Conservation (phyloP, 92 coral and sea anemone genomes). For the Bergia puertoricense region DNA sequence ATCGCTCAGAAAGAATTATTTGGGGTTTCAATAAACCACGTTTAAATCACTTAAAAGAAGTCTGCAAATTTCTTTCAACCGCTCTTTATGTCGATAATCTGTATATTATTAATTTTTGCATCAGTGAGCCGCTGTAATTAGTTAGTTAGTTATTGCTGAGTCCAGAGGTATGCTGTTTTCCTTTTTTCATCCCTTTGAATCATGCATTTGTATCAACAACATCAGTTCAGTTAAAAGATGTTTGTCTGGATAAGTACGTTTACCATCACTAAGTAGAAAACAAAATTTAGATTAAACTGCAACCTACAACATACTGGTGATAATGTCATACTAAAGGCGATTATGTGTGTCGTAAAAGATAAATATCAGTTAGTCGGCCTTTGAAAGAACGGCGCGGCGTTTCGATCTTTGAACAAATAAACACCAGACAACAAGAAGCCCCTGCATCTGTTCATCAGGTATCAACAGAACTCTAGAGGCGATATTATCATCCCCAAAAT, state of each 20-base stretch:
- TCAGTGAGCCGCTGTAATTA: too few species aligned
- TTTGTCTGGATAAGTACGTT: too few species aligned
- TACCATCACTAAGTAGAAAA: not conserved
- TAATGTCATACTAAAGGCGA: not conserved
- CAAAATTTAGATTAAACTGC: not conserved
- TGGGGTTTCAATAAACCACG: too few species aligned
- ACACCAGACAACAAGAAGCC: not conserved
- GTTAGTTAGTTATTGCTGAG: too few species aligned
- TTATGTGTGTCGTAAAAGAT: not conserved
- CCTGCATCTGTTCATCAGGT: not conserved
- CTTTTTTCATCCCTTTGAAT: too few species aligned
- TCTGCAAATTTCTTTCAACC: too few species aligned
- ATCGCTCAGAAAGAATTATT: too few species aligned
- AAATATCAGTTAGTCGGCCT: not conserved
- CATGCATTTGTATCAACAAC: not conserved
- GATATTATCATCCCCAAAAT: too few species aligned
- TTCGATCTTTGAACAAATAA: not conserved
- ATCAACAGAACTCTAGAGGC: not conserved
- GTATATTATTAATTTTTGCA: too few species aligned
- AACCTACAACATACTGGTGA: not conserved
- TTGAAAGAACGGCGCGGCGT: not conserved
- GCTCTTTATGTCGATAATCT: too few species aligned
- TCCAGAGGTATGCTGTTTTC: too few species aligned
- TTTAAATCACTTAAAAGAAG: too few species aligned
- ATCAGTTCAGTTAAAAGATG: not conserved